These are phyloP conservation scores for Discoglossus pictus DNA, from an alignment of 2,797 vertebrate genomes.

Conservation along the genomic window DNA sequence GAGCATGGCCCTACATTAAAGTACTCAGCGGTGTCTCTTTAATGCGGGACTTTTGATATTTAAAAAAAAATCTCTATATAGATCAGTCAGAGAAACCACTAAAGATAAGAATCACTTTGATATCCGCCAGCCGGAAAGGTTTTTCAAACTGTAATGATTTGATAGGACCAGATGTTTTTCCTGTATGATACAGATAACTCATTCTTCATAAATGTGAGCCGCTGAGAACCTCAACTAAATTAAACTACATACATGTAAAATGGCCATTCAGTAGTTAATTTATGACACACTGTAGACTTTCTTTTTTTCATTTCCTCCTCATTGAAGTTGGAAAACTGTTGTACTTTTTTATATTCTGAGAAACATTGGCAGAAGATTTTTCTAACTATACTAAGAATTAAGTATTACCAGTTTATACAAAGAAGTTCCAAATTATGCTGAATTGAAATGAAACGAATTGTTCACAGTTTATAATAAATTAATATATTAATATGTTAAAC, in stretches of 20 bases:
- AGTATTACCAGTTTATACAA: too few relatives aligned
- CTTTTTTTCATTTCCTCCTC: neutral
- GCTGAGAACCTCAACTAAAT: neutral
- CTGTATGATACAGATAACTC: conserved; percentile 20
- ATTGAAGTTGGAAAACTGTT: too few relatives aligned
- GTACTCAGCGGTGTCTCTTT: too few relatives aligned
- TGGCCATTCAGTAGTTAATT: neutral
- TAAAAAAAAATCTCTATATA: too few relatives aligned
- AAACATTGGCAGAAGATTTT: neutral
- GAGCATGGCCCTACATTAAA: too few relatives aligned
- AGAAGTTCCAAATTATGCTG: too few relatives aligned
- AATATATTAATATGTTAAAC: too few relatives aligned
- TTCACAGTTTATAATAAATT: too few relatives aligned
- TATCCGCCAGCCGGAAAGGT: conserved; percentile 5
- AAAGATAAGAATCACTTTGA: conserved; percentile 18
- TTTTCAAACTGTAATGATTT: conserved; percentile 5
- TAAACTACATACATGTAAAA: neutral
- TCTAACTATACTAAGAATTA: too few relatives aligned
- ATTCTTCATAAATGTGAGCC: neutral
- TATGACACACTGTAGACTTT: neutral
- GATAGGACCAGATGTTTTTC: conserved; percentile 18
- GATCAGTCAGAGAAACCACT: conserved; percentile 14
- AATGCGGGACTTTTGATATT: too few relatives aligned
- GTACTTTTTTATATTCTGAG: too few relatives aligned
- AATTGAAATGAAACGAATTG: too few relatives aligned